Evolutionary conservation across 2,888 invertebrate genomes (phyloP).

Genomic region (Xylophagus ater): DNA sequence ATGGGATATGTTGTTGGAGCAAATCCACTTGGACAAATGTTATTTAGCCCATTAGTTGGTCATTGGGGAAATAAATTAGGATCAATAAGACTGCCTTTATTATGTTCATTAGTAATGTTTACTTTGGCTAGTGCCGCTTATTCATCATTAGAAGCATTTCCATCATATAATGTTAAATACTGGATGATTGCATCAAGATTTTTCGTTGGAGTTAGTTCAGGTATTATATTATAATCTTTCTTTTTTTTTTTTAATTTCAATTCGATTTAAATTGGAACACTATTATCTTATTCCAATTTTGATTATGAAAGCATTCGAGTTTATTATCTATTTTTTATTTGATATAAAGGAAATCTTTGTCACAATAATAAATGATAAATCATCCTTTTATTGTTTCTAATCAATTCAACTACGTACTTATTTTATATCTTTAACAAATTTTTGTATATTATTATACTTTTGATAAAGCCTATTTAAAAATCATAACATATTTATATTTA

Average conservation of each 20-base stretch:
- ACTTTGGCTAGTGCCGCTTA: constrained; percentile 62
- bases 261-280: no score
- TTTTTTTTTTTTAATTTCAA: no score
- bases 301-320: no score
- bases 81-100: constrained; percentile 58
- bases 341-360: no score
- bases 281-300: no score
- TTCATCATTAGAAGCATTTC: constrained; percentile 60
- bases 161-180: constrained; percentile 49
- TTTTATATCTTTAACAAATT: no score
- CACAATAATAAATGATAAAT: no score
- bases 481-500: not conserved
- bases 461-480: not conserved
- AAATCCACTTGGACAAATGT: constrained; percentile 77
- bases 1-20: constrained; percentile 77
- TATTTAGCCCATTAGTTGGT: constrained; percentile 73
- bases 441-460: no score
- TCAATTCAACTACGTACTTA: no score
- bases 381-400: no score
- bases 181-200: constrained; percentile 70
- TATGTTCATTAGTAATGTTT: constrained; percentile 59
- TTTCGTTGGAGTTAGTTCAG: constrained; percentile 72
- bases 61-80: constrained; percentile 72
- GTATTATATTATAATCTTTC: no score
- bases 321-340: no score